Conservation (phyloP, 2,888 invertebrate genomes). For the Dorcus hopei region DNA sequence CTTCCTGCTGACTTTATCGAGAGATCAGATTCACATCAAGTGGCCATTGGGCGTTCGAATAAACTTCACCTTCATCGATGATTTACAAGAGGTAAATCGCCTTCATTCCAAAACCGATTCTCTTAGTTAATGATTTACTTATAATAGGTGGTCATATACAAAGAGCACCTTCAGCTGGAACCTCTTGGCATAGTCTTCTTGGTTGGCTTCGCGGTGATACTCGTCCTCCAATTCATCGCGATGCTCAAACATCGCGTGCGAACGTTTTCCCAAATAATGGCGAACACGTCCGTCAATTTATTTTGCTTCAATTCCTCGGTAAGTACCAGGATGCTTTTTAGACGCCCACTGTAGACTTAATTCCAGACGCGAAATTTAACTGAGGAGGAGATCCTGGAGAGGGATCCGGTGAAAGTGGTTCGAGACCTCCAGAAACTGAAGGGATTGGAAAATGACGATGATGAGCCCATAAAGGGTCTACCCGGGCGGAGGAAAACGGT, state of each 20-base stretch:
- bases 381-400: conserved; percentile 78
- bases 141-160: conserved; percentile 51
- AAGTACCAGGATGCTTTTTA: background rate
- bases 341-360: too few relatives aligned
- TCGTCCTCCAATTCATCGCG: conserved; percentile 68
- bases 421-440: conserved; percentile 79
- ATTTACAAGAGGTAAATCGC: conserved; percentile 2
- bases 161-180: conserved; percentile 63
- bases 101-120: background rate
- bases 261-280: conserved; percentile 71
- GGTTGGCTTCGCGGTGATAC: conserved; percentile 65
- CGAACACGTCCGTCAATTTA: conserved; percentile 52
- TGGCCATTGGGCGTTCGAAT: conserved; percentile 63
- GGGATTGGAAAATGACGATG: conserved; percentile 74
- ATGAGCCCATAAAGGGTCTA: conserved; percentile 65
- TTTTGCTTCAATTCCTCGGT: background rate
- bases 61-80: conserved; percentile 39
- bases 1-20: conserved; percentile 69
- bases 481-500: conserved; percentile 77
- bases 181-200: conserved; percentile 73
- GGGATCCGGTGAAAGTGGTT: conserved; percentile 87
- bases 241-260: conserved; percentile 75
- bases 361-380: conserved; percentile 63
- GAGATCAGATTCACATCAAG: conserved; percentile 63
- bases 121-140: background rate